Conservation (phyloP, 2,888 invertebrate species). For the Falcaria lacertinaria region DNA sequence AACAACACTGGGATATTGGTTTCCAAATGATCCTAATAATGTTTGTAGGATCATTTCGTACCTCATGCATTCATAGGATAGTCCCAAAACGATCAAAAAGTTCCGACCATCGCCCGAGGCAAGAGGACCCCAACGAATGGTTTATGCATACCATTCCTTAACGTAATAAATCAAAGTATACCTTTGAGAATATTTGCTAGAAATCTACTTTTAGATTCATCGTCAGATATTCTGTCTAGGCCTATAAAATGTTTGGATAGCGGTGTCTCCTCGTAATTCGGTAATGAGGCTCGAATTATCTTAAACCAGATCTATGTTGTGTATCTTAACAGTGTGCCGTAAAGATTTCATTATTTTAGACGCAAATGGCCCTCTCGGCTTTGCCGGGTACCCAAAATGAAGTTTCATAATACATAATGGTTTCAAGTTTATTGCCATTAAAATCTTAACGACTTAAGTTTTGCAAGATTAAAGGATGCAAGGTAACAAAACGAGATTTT, state of each 20-base stretch:
- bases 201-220: neutral
- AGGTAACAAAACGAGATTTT: conserved; percentile 1
- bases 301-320: neutral
- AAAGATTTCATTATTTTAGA: neutral
- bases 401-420: conserved; percentile 1
- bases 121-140: neutral
- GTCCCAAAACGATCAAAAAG: neutral
- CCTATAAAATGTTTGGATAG: neutral
- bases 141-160: neutral
- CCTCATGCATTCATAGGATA: neutral
- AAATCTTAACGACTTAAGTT: conserved; percentile 2
- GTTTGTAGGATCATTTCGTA: neutral
- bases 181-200: neutral
- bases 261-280: neutral
- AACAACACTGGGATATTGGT: too few relatives aligned
- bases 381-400: neutral
- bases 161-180: neutral
- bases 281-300: neutral
- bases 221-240: neutral
- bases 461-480: conserved; percentile 3
- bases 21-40: neutral
- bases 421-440: conserved; percentile 2
- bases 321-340: neutral
- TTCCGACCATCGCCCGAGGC: neutral
- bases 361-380: neutral